Evolutionary conservation across 2,113 vertebrate genomes (phyloP).

Genomic region (Prolemur simus): DNA sequence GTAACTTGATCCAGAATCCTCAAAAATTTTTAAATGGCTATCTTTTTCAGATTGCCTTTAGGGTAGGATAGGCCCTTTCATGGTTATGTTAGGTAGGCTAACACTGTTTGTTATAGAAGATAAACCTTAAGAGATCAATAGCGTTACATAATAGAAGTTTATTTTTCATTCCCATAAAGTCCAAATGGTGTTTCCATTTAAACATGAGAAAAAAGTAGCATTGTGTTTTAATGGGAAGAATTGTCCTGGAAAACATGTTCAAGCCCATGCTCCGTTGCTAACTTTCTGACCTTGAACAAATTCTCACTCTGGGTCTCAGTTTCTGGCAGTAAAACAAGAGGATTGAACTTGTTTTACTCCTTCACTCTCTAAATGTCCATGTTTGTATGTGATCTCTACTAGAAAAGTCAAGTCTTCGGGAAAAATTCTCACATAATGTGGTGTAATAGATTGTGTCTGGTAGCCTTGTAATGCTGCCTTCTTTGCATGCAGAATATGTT

Average conservation of each 20-base stretch:
- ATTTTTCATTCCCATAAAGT: slow-evolving; percentile 51
- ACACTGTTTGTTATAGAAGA: neutral
- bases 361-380: neutral
- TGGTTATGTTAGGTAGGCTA: neutral
- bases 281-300: slow-evolving; percentile 20
- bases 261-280: neutral
- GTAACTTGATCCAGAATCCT: slow-evolving; percentile 30
- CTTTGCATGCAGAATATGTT: neutral
- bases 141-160: neutral
- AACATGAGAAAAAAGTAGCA: neutral
- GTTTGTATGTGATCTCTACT: neutral
- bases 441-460: neutral
- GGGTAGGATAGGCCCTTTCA: neutral
- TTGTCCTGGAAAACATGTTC: slow-evolving; percentile 6
- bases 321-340: slow-evolving; percentile 13
- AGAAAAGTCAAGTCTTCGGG: neutral
- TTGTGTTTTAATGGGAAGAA: neutral
- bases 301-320: neutral
- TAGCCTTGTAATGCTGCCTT: neutral
- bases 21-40: neutral
- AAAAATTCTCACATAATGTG: neutral
- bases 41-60: slow-evolving; percentile 55
- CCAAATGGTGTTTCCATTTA: neutral
- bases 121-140: neutral
- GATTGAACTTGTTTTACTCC: neutral